Evolutionary conservation across 2,113 vertebrate genomes (phyloP), one percentile per base, ranked within the genome.

Genomic region (Grammomys surdaster): DNA sequence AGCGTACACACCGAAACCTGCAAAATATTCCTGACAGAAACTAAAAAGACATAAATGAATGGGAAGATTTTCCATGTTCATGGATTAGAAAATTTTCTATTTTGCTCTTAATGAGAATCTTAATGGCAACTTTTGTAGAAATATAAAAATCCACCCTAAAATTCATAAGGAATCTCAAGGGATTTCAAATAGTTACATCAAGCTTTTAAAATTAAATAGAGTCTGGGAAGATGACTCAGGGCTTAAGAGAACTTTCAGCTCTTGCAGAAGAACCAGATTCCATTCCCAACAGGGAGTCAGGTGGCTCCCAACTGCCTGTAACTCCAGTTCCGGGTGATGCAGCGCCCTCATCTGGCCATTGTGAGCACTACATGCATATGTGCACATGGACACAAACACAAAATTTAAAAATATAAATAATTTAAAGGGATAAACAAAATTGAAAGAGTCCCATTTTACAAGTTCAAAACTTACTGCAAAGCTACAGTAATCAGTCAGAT

Each of bases 381-480:
- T 22, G 5, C 43, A 48, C 28, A 51, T 28, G 10, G 6, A 48
- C 46, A 54, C 31, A 69, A 46, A 69, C 43, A 65, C 26, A 67
- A 1, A 17, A 22, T 22, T n/a, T 8, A 67, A 11, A 46, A 16
- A 31, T 33, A 63, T 20, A 22, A 51, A 48, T 10, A 67, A 86
- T 51, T 70, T 51, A 63, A 87, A 89, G 88, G 80, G 46, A 2
- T 51, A 48, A 69, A 33, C 17, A 58, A 95, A 93, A 28, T 67
- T 77, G 54, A 54, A 88, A 70, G 33, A 72, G 19, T 91, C 31
- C 85, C 22, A 46, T 17, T 67, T 91, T 63, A 48, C 65, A 56
- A 67, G 67, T 90, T 91, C 28, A 92, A 82, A 82, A 77, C 67
- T 86, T 72, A 73, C 54, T 88, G 56, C 33, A 78, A 80, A 93